A percentile compares a stretch with the other conserved stretches of the same genome.
phyloP scores from a whole-genome alignment of 2,113 vertebrate genomes.

The Nanorana parkeri region DNA sequence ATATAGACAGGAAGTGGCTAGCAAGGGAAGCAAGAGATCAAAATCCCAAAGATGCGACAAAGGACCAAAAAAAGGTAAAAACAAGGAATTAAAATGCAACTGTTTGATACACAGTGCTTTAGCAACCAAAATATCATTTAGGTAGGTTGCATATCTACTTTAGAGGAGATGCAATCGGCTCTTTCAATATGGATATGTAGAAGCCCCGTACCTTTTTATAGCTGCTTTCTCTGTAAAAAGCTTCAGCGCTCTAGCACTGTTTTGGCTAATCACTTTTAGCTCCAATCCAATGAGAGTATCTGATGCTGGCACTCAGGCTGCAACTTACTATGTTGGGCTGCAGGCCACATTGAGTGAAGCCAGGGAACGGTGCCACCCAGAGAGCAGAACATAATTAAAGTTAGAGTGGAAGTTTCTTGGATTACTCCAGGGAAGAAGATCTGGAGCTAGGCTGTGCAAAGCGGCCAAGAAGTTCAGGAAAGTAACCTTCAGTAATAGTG shows the following conservation, averaged over 20 bases:
- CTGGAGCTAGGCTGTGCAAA: neutral
- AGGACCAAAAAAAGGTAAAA: no score
- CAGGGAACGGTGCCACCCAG: conserved; percentile 48
- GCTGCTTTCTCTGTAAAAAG: neutral
- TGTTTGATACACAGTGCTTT: no score
- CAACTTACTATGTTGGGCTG: conserved; percentile 49
- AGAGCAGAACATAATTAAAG: conserved; percentile 43
- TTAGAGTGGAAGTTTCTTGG: conserved; percentile 42
- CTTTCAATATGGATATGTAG: neutral
- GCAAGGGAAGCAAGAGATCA: no score
- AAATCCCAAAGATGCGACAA: no score
- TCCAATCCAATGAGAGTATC: conserved; percentile 21
- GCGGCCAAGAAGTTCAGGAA: neutral
- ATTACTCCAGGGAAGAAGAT: conserved; percentile 44
- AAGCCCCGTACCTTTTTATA: neutral
- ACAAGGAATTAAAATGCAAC: no score
- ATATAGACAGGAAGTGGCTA: no score
- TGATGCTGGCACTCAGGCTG: conserved; percentile 19
- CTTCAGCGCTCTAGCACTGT: neutral
- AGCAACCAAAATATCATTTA: no score
- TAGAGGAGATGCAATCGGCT: conserved; percentile 5
- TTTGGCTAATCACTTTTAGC: neutral
- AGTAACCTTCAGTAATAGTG: neutral
- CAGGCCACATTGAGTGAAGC: conserved; percentile 29
- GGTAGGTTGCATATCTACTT: neutral